Evolutionary conservation across 2,797 vertebrate species (phyloP).

Genomic region (Pseudochirops corinnae): DNA sequence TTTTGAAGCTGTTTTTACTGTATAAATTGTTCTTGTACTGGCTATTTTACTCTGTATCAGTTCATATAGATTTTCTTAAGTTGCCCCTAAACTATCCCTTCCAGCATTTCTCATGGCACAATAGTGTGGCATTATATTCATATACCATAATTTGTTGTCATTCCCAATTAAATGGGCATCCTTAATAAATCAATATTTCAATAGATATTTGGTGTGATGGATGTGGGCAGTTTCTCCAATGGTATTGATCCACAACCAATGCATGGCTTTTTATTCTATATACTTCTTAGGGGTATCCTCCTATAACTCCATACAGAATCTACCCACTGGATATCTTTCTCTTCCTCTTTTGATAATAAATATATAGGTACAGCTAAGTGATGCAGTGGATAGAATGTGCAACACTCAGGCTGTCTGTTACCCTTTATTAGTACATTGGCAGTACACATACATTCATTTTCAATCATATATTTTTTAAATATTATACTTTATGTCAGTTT

Average conservation of each 20-base stretch:
- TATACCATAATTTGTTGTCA: background rate
- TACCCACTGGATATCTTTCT: too few relatives aligned
- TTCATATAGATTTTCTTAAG: background rate
- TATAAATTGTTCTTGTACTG: too few relatives aligned
- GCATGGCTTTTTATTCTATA: too few relatives aligned
- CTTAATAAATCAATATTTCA: background rate
- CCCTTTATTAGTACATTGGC: background rate
- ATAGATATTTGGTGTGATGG: background rate
- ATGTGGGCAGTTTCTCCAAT: slow-evolving; percentile 28
- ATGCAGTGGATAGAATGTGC: too few relatives aligned
- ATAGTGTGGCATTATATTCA: background rate
- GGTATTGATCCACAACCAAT: background rate
- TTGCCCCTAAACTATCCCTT: background rate
- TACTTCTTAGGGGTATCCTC: too few relatives aligned
- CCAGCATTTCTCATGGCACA: background rate
- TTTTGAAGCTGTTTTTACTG: too few relatives aligned
- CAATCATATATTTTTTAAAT: background rate
- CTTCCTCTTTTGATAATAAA: too few relatives aligned
- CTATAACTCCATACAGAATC: too few relatives aligned
- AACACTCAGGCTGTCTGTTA: background rate
- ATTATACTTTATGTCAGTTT: background rate
- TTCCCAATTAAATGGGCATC: background rate
- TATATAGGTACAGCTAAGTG: too few relatives aligned
- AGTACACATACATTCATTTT: background rate
- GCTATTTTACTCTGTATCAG: too few relatives aligned